Evolutionary conservation across 2,888 invertebrate genomes (phyloP).

Genomic region (Ceriagrion tenellum): DNA sequence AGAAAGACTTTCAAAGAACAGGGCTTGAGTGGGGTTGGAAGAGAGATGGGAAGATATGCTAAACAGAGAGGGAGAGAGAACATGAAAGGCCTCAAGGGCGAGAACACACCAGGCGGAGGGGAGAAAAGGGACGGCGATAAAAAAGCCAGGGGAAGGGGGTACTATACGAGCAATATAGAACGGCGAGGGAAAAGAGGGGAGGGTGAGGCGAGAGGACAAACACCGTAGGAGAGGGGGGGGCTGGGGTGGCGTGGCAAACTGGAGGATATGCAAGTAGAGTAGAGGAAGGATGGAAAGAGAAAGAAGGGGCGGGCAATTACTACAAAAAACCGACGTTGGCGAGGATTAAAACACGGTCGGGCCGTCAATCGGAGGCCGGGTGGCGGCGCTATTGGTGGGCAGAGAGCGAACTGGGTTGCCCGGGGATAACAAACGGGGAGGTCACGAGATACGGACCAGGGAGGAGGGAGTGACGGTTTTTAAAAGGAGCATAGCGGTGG

Average conservation of each 20-base stretch:
- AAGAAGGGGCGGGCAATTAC: not conserved
- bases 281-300: not conserved
- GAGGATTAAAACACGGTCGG: not conserved
- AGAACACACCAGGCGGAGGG: not conserved
- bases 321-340: not conserved
- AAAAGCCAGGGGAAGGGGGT: not conserved
- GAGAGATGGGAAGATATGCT: not conserved
- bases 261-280: not conserved
- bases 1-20: no score
- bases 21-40: not conserved
- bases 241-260: no score
- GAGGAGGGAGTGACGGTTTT: no score
- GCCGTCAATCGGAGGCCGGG: not conserved
- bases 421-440: not conserved
- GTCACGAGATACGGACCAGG: no score
- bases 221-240: not conserved
- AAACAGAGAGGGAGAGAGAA: not conserved
- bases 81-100: not conserved
- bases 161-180: not conserved
- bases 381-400: no score
- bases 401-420: not conserved
- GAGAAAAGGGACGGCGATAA: not conserved
- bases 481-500: no score
- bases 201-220: not conserved
- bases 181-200: not conserved